Evolutionary conservation across 2,888 invertebrate genomes (phyloP).

Genomic region (Pogonocherus hispidulus): DNA sequence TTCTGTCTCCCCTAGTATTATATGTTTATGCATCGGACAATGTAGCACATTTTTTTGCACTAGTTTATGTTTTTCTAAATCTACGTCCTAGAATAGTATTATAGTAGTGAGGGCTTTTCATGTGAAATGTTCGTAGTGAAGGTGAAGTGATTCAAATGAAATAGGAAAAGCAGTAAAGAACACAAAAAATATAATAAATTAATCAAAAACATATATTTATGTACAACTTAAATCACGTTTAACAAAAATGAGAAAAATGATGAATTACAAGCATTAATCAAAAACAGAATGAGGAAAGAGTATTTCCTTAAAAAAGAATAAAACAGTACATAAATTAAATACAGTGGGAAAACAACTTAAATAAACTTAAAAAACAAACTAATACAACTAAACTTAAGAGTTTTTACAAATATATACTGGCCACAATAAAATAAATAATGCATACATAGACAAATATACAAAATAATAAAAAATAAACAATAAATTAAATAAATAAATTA

Average conservation of each 20-base stretch:
- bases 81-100: too few relatives aligned
- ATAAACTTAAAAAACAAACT: slow-evolving; percentile 38
- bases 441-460: slow-evolving; percentile 38
- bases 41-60: too few relatives aligned
- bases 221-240: slow-evolving; percentile 49
- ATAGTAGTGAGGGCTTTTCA: too few relatives aligned
- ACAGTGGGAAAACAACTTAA: slow-evolving; percentile 40
- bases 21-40: too few relatives aligned
- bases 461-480: slow-evolving; percentile 42
- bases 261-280: slow-evolving; percentile 45
- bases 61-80: too few relatives aligned
- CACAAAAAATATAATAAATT: slow-evolving; percentile 51
- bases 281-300: slow-evolving; percentile 44
- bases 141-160: too few relatives aligned
- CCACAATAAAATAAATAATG: slow-evolving; percentile 40
- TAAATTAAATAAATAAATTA: slow-evolving; percentile 44
- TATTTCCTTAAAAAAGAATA: slow-evolving; percentile 25
- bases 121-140: too few relatives aligned
- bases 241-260: slow-evolving; percentile 49
- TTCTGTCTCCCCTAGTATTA: too few relatives aligned
- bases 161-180: too few relatives aligned
- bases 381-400: slow-evolving; percentile 32
- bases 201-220: slow-evolving; percentile 53
- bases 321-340: slow-evolving; percentile 42
- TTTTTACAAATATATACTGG: slow-evolving; percentile 40